Conservation (phyloP, 2,113 vertebrate species). For the Cairina moschata region DNA sequence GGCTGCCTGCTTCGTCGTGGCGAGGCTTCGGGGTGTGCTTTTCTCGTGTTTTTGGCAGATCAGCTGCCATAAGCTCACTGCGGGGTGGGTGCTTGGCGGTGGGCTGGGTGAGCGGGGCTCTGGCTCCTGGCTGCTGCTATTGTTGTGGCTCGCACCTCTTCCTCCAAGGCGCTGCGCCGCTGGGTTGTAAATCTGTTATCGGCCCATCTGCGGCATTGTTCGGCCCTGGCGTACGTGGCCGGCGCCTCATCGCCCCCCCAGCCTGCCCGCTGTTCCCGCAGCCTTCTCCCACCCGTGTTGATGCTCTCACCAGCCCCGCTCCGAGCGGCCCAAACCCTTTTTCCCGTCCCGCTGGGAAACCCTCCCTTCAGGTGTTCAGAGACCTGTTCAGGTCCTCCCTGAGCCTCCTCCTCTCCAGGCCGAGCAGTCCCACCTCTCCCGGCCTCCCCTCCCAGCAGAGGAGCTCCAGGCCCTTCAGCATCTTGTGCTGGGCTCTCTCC, state of each 20-base stretch:
- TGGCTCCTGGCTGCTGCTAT: background rate
- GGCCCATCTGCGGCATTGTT: background rate
- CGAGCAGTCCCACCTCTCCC: background rate
- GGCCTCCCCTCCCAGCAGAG: background rate
- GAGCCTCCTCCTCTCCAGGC: background rate
- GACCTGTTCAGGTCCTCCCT: no score
- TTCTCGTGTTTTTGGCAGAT: background rate
- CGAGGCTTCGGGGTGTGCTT: background rate
- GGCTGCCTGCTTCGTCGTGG: background rate
- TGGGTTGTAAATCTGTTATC: fast-evolving
- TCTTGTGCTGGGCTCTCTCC: background rate
- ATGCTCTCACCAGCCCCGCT: background rate
- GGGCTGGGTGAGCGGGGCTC: background rate
- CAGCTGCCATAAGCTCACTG: background rate
- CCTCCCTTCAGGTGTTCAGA: background rate
- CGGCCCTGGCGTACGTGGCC: background rate
- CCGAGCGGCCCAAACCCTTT: background rate
- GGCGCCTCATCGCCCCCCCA: fast-evolving
- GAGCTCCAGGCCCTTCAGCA: background rate
- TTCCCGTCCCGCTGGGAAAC: background rate
- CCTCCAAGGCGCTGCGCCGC: background rate
- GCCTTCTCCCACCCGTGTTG: background rate
- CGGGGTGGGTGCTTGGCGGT: background rate
- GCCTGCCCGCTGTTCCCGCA: background rate
- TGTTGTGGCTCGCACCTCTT: background rate